Evolutionary conservation across 2,888 invertebrate species (phyloP), one percentile per base, ranked within the genome.

Genomic region (Trissolcus brochymenae): DNA sequence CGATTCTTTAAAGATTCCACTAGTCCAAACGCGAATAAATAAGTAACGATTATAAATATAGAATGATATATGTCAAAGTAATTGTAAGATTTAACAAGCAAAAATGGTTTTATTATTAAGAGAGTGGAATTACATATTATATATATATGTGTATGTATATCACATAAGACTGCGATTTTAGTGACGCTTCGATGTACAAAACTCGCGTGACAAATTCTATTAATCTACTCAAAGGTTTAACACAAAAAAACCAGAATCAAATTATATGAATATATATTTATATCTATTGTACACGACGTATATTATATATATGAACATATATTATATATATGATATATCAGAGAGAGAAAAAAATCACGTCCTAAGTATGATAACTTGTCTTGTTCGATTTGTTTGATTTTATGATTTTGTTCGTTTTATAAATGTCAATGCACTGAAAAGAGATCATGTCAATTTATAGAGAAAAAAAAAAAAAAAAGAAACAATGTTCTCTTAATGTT

Each of bases 1-100:
- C 54, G 60, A 75, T 76, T 70, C 74, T 57, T 78, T 74, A 70
- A 74, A 74, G 74, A 78, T 78, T 78, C 78, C 78, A 78, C 78
- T 78, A 78, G 78, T 78, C 78, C 78, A 74, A 78, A 74, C 56
- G 74, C 74, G 71, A 74, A 59, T 70, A 70, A 68, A 60, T 73
- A 55, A 61, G 54, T 57, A 68, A 62, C 35, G 35, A 35, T 35
- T 35, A 35, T 61, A 56, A 64, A 53, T 64, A 64, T 64, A 71
- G 57, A 71, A 64, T 49, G 59, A 70, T 60, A 65, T 73, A 78
- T 74, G 60, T 77, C 66, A 71, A 65, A 71, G 61, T 76, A 76
- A 70, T 65, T 71, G 64, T 76, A 76, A 76, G 76, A 66, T 55
- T 70, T 57, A 64, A 64, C 60, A 55, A 40, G 56, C n/a, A 46